These are phyloP conservation scores for Cepaea hortensis DNA, from an alignment of 2,888 invertebrate genomes.

Conservation along the genomic window DNA sequence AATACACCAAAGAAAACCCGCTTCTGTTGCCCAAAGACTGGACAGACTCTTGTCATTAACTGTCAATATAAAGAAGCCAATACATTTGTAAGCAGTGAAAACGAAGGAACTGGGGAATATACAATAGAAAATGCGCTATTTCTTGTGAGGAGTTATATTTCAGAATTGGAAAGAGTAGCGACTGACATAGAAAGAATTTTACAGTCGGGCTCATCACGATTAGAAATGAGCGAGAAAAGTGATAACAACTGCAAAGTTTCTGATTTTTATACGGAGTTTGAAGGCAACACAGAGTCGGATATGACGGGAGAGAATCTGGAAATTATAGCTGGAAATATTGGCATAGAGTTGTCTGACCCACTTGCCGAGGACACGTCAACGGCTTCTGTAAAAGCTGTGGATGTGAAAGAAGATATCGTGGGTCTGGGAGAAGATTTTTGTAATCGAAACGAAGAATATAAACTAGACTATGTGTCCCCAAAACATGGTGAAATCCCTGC, in stretches of 20 bases:
- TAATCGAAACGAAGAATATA: background rate
- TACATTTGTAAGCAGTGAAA: background rate
- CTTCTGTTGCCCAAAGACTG: no score
- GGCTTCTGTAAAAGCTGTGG: background rate
- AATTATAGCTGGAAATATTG: background rate
- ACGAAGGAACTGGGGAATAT: background rate
- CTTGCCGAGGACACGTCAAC: background rate
- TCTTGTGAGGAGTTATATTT: conserved; percentile 9
- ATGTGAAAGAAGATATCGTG: background rate
- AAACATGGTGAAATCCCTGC: background rate
- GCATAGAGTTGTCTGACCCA: background rate
- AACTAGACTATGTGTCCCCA: background rate
- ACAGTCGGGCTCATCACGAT: background rate
- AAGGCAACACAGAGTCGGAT: background rate
- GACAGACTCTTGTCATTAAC: no score
- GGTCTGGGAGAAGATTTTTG: background rate
- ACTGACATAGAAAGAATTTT: conserved; percentile 20
- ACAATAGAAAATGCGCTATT: background rate
- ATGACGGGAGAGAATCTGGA: no score
- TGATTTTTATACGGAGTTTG: background rate
- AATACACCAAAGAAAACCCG: background rate
- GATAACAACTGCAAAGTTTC: background rate
- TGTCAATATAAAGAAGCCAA: background rate
- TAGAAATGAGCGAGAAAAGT: background rate
- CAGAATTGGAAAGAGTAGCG: conserved; percentile 25